Conservation (phyloP, 2,888 invertebrate species). For the Torymus aiolomorphi region DNA sequence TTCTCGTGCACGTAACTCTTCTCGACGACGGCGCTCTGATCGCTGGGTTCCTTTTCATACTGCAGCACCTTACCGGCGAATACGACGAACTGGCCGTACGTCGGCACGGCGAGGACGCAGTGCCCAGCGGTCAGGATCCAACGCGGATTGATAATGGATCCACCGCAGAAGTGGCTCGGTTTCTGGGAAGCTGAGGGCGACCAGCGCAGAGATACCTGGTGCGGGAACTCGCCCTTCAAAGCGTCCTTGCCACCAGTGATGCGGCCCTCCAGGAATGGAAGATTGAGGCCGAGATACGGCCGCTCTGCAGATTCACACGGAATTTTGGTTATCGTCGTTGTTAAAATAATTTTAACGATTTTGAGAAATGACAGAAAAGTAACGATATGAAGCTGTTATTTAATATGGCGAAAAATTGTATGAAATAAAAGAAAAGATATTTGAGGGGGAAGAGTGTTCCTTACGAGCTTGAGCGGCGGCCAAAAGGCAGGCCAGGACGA, state of each 20-base stretch:
- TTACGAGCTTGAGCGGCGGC: too few species aligned
- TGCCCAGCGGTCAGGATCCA: slow-evolving; percentile 60
- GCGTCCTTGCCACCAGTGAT: slow-evolving; percentile 70
- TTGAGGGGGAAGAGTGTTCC: too few species aligned
- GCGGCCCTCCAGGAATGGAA: slow-evolving; percentile 28
- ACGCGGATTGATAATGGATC: slow-evolving; percentile 42
- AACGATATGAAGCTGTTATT: too few species aligned
- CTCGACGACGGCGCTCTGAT: slow-evolving; percentile 36
- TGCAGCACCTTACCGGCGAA: slow-evolving; percentile 57
- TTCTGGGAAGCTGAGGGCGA: slow-evolving; percentile 59
- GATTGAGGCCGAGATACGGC: too few species aligned
- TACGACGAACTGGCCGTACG: slow-evolving; percentile 36
- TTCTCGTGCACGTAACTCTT: slow-evolving; percentile 65
- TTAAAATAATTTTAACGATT: too few species aligned
- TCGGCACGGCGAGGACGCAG: slow-evolving; percentile 51
- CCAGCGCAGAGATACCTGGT: slow-evolving; percentile 75
- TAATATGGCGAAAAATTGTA: too few species aligned
- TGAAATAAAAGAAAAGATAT: too few species aligned
- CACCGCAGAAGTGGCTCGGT: slow-evolving; percentile 53
- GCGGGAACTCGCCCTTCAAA: slow-evolving; percentile 72
- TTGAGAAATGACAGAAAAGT: too few species aligned
- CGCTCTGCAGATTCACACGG: too few species aligned
- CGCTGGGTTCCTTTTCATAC: not conserved
- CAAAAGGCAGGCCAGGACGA: too few species aligned
- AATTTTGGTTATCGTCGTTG: too few species aligned